Base-by-base conservation (phyloP, 92 coral and sea anemone species). In the Palythoa heliodiscus region DNA sequence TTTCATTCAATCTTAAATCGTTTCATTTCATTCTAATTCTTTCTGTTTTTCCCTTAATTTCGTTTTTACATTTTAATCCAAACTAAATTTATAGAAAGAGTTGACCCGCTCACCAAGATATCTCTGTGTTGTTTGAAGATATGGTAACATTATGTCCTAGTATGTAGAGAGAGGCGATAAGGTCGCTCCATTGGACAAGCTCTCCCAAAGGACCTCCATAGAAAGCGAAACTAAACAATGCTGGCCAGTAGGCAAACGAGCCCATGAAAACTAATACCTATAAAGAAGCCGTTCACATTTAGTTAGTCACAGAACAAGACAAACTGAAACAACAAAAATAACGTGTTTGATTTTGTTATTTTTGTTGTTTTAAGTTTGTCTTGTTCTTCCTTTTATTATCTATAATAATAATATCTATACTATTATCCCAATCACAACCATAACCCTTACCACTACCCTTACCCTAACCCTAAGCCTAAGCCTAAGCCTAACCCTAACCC, bases 181-280 rank as follows among this genome's bases (percentile, higher is more conserved):
- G 70, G 78, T 88, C 90, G 76, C 87, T 88, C 90, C 90, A 88
- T 9, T 88, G 90, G 29, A 88, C 83, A 53, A 88, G 58, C 78
- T 88, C 90, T 29, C 90, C 90, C 66, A 88, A 22, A 68, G 90
- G 87, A 9, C 90, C 90, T 52, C 90, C 90, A 12, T 63, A 29
- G 40, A 82, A 82, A 16, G 90, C 87, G 17, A 0, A 12, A 2
- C 14, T 50, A 54, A 88, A 71, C n/a, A 88, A 23, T 12, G 0
- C 0, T 1, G 90, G 90, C 11, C 10, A 7, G n/a, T 12, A 0
- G 3, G 83, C 87, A 64, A 88, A 76, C 23, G 87, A 47, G 19
- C 90, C 90, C 68, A 88, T 39, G 55, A 60, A 75, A 19, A 88
- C 60, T 23, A 88, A 43, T 23, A 88, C 77, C 90, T 88, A n/a